These are phyloP conservation scores for Rhea americana DNA, from an alignment of 2,113 vertebrate species.

Conservation along the genomic window DNA sequence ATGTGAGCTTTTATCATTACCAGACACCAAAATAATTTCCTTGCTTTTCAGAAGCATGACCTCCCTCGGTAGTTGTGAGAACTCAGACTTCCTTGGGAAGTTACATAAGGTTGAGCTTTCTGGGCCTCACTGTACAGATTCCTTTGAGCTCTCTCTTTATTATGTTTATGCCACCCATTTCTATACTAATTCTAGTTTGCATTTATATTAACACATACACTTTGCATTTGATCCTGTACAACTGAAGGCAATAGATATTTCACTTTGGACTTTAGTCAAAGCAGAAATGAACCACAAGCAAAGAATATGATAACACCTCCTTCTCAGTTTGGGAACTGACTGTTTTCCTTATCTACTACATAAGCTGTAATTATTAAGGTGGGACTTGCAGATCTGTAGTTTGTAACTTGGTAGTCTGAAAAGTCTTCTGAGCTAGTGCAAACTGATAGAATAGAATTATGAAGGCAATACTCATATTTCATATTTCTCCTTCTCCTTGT, in stretches of 20 bases:
- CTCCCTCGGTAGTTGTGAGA: neutral
- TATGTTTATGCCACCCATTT: neutral
- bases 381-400: neutral
- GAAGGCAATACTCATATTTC: neutral
- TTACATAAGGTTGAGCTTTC: neutral
- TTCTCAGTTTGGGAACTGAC: neutral
- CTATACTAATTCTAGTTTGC: neutral
- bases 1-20: neutral
- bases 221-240: neutral
- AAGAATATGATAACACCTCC: neutral
- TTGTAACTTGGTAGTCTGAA: neutral
- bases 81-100: neutral
- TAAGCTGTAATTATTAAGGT: neutral
- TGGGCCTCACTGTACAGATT: neutral
- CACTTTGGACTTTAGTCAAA: neutral
- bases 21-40: neutral
- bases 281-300: neutral
- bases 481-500: neutral
- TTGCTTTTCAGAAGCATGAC: neutral
- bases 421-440: neutral
- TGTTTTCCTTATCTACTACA: neutral
- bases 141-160: neutral
- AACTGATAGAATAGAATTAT: neutral
- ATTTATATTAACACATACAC: constrained; percentile 10
- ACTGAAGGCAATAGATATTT: neutral